Evolutionary conservation across 2,888 invertebrate genomes (phyloP), one percentile per base, ranked within the genome.

Genomic region (Cactoblastis cactorum): DNA sequence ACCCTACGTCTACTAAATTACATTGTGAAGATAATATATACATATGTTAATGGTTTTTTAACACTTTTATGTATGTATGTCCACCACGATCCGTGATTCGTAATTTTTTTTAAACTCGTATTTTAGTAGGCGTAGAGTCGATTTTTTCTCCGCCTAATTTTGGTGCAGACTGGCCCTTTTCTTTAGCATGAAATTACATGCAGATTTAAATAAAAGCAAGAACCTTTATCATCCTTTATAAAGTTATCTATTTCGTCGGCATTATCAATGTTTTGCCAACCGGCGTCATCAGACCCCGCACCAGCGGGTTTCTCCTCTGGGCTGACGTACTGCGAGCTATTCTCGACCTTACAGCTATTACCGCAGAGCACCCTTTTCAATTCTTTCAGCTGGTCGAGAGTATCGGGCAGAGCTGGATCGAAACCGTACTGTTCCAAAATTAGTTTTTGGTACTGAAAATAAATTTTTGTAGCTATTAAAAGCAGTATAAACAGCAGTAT

Each of bases 261-360:
- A 28, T 67, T 69, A 8, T 82, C 71, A 15, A 82, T 54, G 47
- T 61, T 70, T 38, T 74, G 75, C 80, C 82, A 83, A 3, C 63
- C 60, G 0, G 63, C 55, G 1, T 61, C 69, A 3, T 70, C 68
- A 0, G 57, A 49, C 0, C 55, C 57, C 39, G 61, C 63, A 6
- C 60, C 45, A 18, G 52, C 61, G 2, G 53, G 49, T 28, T 49
- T 45, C 3, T 35, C 50, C 12, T 56, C 51, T 0, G 57, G 53
- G 4, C 57, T 53, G 0, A 53, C 50, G 46, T 62, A 71, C 52
- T 74, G 74, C 4, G 73, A 72, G 33, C 59, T 54, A n/a, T 62
- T 68, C n/a, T 77, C 74, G 6, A 65, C 63, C 49, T 63, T 75
- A 24, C 54, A 32, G 0, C 50, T 17, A 24, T 35, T 51, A 3